Percentiles rank a stretch among this genome's conserved stretches.
These are phyloP conservation scores for Trinorchestia longiramus DNA, from an alignment of 1,140 invertebrate genomes.

Conservation along the genomic window DNA sequence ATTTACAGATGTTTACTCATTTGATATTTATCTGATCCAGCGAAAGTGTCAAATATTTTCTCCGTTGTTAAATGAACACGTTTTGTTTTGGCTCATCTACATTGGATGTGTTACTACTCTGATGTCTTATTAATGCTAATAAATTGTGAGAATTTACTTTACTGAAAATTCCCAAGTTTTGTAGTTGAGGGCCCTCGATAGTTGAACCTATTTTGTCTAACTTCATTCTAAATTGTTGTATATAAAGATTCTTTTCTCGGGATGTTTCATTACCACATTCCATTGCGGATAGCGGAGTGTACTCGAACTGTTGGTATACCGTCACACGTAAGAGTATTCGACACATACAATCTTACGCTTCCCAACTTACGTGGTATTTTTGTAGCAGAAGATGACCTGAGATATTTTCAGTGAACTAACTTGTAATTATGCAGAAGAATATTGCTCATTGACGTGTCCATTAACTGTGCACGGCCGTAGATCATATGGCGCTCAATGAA, in stretches of 20 bases:
- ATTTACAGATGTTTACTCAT: neutral
- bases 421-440: no score
- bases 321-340: no score
- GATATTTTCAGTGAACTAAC: no score
- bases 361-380: no score
- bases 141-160: neutral
- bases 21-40: neutral
- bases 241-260: neutral
- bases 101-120: no score
- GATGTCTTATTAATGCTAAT: neutral
- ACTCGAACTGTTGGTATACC: no score
- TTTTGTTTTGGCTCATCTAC: neutral
- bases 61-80: no score
- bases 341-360: no score
- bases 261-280: neutral
- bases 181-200: neutral
- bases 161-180: neutral
- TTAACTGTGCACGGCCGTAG: no score
- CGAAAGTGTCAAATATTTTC: neutral
- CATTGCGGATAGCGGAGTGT: neutral
- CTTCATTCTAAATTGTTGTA: neutral
- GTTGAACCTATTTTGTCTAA: neutral
- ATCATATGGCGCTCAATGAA: no score
- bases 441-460: no score
- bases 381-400: no score